Evolutionary conservation across 2,888 invertebrate genomes (phyloP).

Genomic region (Meganola albula): DNA sequence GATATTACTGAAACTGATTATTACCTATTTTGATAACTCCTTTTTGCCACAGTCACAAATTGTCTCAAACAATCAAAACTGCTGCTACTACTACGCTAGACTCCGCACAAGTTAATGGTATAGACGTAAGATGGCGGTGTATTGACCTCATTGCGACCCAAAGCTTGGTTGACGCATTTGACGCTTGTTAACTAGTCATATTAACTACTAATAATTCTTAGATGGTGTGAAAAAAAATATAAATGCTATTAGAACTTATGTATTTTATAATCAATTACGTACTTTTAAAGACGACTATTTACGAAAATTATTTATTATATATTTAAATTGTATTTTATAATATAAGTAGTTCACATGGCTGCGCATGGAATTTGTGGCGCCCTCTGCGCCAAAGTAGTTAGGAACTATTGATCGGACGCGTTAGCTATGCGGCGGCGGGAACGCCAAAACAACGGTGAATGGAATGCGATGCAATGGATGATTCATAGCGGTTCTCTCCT

Average conservation of each 20-base stretch:
- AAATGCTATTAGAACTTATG: too few relatives aligned
- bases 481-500: conserved; percentile 32
- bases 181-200: conserved; percentile 24
- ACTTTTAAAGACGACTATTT: not conserved
- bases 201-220: conserved; percentile 5
- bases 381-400: conserved; percentile 41
- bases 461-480: conserved; percentile 42
- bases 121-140: conserved; percentile 73
- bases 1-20: conserved; percentile 49
- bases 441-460: too few relatives aligned
- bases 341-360: conserved; percentile 22
- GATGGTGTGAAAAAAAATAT: not conserved
- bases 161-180: conserved; percentile 22
- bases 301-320: not conserved
- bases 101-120: conserved; percentile 58
- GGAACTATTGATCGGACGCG: conserved; percentile 55
- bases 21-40: conserved; percentile 48
- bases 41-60: conserved; percentile 50
- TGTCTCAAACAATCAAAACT: too few relatives aligned
- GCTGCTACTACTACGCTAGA: conserved; percentile 57
- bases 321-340: not conserved
- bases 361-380: conserved; percentile 41
- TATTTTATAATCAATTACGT: too few relatives aligned
- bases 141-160: conserved; percentile 33
- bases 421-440: conserved; percentile 38